Evolutionary conservation across 2,888 invertebrate genomes (phyloP).

Genomic region (Odontothrips loti): DNA sequence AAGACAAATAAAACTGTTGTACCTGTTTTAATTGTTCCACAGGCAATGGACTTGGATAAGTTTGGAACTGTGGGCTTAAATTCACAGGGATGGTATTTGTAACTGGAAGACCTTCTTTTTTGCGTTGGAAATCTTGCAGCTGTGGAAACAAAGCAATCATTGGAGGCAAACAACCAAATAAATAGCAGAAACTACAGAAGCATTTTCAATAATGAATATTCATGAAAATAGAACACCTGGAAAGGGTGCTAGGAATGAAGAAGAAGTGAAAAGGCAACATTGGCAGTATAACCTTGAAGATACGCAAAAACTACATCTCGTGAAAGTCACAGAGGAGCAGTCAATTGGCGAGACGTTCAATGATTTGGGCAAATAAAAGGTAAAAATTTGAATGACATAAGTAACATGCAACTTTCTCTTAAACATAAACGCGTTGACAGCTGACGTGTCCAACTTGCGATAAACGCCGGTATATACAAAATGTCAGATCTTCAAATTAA

Average conservation of each 20-base stretch:
- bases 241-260: too few species aligned
- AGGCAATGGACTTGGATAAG: not conserved
- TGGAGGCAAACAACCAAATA: not conserved
- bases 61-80: not conserved
- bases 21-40: not conserved
- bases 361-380: not conserved
- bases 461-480: not conserved
- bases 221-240: too few species aligned
- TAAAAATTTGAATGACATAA: not conserved
- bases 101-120: not conserved
- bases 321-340: too few species aligned
- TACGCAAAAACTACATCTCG: too few species aligned
- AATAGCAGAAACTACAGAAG: too few species aligned
- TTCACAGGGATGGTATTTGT: not conserved
- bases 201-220: too few species aligned
- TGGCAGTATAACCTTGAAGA: too few species aligned
- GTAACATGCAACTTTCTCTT: not conserved
- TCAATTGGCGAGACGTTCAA: too few species aligned
- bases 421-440: not conserved
- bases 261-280: too few species aligned
- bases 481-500: not conserved
- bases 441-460: conserved; percentile 14
- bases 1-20: not conserved
- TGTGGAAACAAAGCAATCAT: not conserved
- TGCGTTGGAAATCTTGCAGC: conserved; percentile 14